Base-by-base conservation (phyloP, 2,888 invertebrate genomes). In the Glaucopsyche alexis region DNA sequence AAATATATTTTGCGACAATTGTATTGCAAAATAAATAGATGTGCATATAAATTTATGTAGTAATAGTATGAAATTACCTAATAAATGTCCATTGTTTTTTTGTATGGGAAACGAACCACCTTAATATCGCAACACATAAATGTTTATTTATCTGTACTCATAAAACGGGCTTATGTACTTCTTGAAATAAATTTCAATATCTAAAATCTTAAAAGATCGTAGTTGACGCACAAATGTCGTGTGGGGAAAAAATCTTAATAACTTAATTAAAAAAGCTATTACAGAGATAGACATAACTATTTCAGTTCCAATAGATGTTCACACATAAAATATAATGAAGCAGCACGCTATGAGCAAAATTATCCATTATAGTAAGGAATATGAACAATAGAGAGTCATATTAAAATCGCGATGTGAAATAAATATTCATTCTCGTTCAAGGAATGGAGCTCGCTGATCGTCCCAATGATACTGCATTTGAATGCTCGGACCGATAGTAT, bases 401-500 rank as follows among this genome's bases (percentile, higher is more conserved):
- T 81, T 83, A 84, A 85, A 84, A 82, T 79, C 81, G 80, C 82
- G 81, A 83, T 83, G 82, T 82, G 77, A 86, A 87, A 91, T 91
- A 90, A 90, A 91, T 91, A 91, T 91, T 91, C 90, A 91, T 91
- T 83, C 84, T 77, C 80, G 81, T 86, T 84, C 87, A 82, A 80
- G 81, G 86, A 85, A 83, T 80, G 77, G 76, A 77, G 80, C 75
- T 79, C 78, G 80, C 74, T 84, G 91, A 91, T 91, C 83, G 83
- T 84, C 81, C 81, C 77, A 76, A 79, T 81, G 91, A 91, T 91
- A 90, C 83, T 81, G 72, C 81, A 89, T 90, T 91, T 89, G 87
- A 91, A 91, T 91, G 84, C 83, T 79, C 76, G 74, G 71, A 75
- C 80, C 83, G 91, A 91, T 91, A 90, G 84, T 87, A 90, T 91